phyloP scores from a whole-genome alignment of 2,888 invertebrate species.

The Chrysina gloriosa region DNA sequence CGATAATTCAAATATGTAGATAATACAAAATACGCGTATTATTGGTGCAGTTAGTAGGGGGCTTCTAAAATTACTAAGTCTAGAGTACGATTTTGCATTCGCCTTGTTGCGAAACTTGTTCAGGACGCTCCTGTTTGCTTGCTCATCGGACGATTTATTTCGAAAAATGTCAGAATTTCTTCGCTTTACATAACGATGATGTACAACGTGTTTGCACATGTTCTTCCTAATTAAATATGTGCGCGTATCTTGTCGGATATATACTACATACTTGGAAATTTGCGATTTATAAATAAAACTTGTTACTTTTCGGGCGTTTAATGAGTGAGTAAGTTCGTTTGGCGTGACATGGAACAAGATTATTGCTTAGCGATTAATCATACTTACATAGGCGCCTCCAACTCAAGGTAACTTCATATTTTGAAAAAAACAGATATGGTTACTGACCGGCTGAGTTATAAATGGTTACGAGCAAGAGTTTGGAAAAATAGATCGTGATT shows the following conservation, averaged over 20 bases:
- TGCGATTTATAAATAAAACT: conserved; percentile 29
- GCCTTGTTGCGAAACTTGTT: neutral
- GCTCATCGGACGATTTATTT: neutral
- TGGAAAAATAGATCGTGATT: neutral
- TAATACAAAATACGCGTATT: conserved; percentile 29
- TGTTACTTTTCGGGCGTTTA: neutral
- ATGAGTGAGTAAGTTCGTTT: conserved; percentile 31
- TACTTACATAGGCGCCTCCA: neutral
- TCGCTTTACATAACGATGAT: conserved; percentile 8
- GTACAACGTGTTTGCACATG: no score
- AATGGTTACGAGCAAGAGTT: neutral
- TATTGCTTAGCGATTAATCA: conserved; percentile 9
- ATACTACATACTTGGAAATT: neutral
- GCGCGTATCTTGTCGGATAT: no score
- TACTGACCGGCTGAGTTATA: neutral
- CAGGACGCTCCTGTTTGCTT: neutral
- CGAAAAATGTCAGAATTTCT: neutral
- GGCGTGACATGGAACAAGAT: neutral
- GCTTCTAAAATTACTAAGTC: conserved; percentile 36
- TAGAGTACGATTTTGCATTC: conserved; percentile 15
- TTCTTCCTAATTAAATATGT: no score
- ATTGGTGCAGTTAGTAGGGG: conserved; percentile 20
- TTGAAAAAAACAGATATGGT: neutral
- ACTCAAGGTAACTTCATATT: conserved; percentile 11
- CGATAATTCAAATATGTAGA: conserved; percentile 31